Conservation (phyloP, 2,797 vertebrate genomes). For the Ispidina lecontei region DNA sequence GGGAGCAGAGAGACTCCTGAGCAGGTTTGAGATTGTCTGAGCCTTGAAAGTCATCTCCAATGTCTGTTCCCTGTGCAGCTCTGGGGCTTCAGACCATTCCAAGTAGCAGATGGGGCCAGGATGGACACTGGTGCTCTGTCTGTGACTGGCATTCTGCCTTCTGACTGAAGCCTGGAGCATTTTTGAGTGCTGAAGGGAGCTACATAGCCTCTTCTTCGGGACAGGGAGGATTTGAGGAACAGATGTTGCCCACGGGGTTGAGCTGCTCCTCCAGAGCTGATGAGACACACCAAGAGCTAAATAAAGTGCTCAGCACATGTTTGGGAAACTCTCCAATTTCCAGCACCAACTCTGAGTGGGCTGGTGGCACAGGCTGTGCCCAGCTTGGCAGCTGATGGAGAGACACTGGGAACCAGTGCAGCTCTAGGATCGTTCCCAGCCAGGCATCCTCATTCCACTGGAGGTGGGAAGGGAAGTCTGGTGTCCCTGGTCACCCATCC, state of each 20-base stretch:
- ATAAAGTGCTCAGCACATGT: not conserved
- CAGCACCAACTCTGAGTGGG: fast-evolving
- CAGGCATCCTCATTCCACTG: not conserved
- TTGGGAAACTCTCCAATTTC: not conserved
- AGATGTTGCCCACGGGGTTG: not conserved
- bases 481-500: not conserved
- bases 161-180: not conserved
- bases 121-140: not conserved
- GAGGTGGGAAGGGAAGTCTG: not conserved
- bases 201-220: not conserved
- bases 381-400: not conserved
- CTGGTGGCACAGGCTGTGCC: not conserved
- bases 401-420: fast-evolving
- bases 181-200: not conserved
- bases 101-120: not conserved
- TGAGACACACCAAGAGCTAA: not conserved
- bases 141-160: not conserved
- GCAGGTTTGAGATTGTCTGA: not conserved
- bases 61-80: not conserved
- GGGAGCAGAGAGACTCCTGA: not conserved
- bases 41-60: not conserved
- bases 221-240: not conserved
- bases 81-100: not conserved
- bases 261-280: not conserved
- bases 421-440: not conserved